Conservation (phyloP, 2,888 invertebrate genomes). For the Orgyia antiqua region DNA sequence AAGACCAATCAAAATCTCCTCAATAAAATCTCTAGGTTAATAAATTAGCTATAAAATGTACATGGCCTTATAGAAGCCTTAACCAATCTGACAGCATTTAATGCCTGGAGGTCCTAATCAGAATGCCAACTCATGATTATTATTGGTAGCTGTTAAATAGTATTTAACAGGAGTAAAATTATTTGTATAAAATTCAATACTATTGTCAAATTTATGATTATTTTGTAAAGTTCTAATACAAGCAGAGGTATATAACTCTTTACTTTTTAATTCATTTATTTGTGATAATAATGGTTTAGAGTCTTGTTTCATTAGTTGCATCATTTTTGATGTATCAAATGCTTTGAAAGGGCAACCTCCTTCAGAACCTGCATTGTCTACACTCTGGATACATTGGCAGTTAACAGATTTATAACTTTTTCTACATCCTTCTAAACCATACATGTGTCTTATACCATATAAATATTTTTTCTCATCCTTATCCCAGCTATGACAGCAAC, state of each 20-base stretch:
- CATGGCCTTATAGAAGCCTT: too few relatives aligned
- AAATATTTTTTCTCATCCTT: constrained; percentile 79
- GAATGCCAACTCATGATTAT: too few relatives aligned
- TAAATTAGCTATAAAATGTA: too few relatives aligned
- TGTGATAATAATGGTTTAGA: constrained; percentile 33
- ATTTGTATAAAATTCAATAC: constrained; percentile 47
- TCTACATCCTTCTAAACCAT: constrained; percentile 83
- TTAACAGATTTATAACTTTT: constrained; percentile 79
- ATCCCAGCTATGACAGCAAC: constrained; percentile 81
- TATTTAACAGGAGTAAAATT: constrained; percentile 64
- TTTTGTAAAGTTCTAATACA: constrained; percentile 43
- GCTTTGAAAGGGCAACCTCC: constrained; percentile 82
- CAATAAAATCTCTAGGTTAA: too few relatives aligned
- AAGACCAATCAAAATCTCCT: too few relatives aligned
- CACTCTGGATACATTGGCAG: constrained; percentile 77
- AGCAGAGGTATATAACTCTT: constrained; percentile 41
- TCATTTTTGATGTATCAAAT: constrained; percentile 67
- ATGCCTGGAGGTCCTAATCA: too few relatives aligned
- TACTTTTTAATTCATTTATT: constrained; percentile 46
- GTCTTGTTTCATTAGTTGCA: constrained; percentile 41
- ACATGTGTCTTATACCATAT: constrained; percentile 84
- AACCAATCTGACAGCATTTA: too few relatives aligned
- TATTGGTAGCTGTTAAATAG: constrained; percentile 35
- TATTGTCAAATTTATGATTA: constrained; percentile 15
- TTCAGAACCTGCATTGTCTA: constrained; percentile 71